Conservation (phyloP, 2,888 invertebrate species). For the Adelphocoris suturalis region DNA sequence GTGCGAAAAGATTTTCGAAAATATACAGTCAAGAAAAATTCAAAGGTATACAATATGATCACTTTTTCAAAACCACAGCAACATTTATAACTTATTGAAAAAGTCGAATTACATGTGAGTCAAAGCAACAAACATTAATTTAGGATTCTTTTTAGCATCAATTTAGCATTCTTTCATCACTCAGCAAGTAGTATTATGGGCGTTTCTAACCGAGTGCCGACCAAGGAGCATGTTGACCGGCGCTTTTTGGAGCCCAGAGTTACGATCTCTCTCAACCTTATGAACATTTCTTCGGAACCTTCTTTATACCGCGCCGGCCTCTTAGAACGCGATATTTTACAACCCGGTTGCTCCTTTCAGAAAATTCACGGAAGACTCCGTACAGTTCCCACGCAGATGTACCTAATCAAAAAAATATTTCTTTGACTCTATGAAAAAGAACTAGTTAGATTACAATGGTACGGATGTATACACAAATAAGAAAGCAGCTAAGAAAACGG, state of each 20-base stretch:
- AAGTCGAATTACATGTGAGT: too few relatives aligned
- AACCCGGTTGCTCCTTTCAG: constrained; percentile 6
- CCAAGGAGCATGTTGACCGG: constrained; percentile 10
- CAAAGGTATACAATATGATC: too few relatives aligned
- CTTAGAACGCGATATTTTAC: constrained; percentile 20
- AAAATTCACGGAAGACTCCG: background rate
- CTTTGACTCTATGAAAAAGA: background rate
- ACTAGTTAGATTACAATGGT: too few relatives aligned
- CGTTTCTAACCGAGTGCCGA: background rate
- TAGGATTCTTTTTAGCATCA: too few relatives aligned
- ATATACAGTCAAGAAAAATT: too few relatives aligned
- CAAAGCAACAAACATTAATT: too few relatives aligned
- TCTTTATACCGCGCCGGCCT: background rate
- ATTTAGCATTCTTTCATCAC: too few relatives aligned
- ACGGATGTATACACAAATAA: too few relatives aligned
- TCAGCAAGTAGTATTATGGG: background rate
- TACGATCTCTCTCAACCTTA: background rate
- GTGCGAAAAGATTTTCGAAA: too few relatives aligned
- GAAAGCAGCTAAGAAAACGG: too few relatives aligned
- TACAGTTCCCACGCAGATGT: background rate
- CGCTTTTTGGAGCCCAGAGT: background rate
- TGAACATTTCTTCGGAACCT: background rate
- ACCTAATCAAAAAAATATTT: background rate
- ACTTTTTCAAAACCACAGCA: too few relatives aligned
- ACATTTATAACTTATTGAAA: too few relatives aligned